Base-by-base conservation (phyloP, 2,797 vertebrate genomes). In the Alfaro cultratus region DNA sequence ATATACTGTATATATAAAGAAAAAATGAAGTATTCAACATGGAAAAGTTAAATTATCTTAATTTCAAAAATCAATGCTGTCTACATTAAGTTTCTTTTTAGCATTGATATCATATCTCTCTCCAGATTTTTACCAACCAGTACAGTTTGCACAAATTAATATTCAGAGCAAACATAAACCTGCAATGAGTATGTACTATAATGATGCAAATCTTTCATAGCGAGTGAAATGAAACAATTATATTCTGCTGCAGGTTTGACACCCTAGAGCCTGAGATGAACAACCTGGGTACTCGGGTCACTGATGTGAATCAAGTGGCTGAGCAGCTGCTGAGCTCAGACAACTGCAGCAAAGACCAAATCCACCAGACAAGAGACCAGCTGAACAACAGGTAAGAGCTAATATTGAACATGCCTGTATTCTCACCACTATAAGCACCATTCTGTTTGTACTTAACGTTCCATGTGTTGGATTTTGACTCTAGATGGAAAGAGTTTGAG, bases 231-330 rank as follows among this genome's bases (percentile, higher is more conserved):
- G 41, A 86, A 74, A 7, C 21, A 21, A 21, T 82, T 75, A 49
- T 84, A 62, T 76, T 26, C 85, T 55, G 8, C 26, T 85, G 46
- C 91, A 99, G 98, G 89, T 99, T 99, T 41, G 98, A 99, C 92
- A 99, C 97, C 3, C 93, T 99, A 88, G 98, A 99, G 88, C 97
- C 97, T 0, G 98, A 99, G 93, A 98, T 99, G 97, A 99, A 97
- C 53, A 97, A 95, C 45, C 78, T 98, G 13, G 96, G 95, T 0
- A 90, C 94, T 0, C 96, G 97, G 6, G 95, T 99, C 34, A 87
- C 93, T 2, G 96, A 97, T 0, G 97, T 99, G 79, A 97, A 97
- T 57, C 93, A 95, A 82, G 96, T 97, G 13, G 96, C 97, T 0
- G 94, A 95, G 73, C 96, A 97, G 94, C 91, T 99, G 76, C 94